Conservation (phyloP, 2,113 vertebrate genomes). For the Pangasianodon gigas region DNA sequence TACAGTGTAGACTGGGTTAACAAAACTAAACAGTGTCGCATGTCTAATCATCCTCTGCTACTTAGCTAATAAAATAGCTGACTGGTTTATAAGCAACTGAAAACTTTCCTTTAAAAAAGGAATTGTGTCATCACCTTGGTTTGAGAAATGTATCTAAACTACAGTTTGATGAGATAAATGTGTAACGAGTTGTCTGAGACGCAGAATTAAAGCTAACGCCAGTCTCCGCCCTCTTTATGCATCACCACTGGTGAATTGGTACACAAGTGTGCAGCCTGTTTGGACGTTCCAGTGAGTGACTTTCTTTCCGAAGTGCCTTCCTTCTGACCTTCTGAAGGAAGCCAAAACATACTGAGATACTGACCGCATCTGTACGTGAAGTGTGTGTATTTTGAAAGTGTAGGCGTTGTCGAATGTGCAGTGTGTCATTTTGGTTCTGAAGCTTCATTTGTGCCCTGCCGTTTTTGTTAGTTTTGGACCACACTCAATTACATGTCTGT, state of each 20-base stretch:
- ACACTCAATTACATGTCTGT: not conserved
- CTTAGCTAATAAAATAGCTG: not conserved
- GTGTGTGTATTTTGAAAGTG: slow-evolving; percentile 1
- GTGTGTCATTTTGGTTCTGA: not conserved
- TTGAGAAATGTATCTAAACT: not conserved
- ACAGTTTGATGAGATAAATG: not conserved
- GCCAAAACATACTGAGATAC: not conserved
- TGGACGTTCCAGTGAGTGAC: not conserved
- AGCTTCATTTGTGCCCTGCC: not conserved
- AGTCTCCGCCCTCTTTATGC: not conserved
- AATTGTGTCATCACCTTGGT: not conserved
- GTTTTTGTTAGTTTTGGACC: slow-evolving; percentile 7
- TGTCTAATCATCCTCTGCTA: not conserved
- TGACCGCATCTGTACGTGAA: not conserved
- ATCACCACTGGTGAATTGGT: not conserved
- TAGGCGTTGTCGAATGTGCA: not conserved
- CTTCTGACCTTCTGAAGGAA: not conserved
- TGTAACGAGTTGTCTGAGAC: not conserved
- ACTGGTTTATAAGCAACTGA: not conserved
- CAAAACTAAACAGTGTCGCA: not conserved
- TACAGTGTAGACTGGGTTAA: not conserved
- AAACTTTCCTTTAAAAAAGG: not conserved
- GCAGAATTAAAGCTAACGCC: not conserved
- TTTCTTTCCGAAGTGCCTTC: not conserved
- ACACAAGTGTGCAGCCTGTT: not conserved